These are phyloP conservation scores for Anser cygnoides DNA, from an alignment of 2,113 vertebrate genomes.

Conservation along the genomic window DNA sequence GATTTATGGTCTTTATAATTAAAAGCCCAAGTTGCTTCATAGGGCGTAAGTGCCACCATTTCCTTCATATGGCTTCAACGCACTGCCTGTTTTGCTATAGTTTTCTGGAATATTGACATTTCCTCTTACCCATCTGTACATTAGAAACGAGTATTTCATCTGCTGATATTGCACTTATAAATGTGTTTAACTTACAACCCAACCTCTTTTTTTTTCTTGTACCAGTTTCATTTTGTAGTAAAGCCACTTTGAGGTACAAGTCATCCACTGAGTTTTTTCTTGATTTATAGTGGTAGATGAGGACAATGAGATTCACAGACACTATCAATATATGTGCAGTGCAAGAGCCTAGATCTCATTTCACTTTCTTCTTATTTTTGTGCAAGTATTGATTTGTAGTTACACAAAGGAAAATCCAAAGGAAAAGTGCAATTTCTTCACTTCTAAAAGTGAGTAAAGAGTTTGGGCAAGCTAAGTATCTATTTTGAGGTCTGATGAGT, in stretches of 20 bases:
- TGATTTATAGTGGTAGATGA: neutral
- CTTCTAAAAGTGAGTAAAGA: neutral
- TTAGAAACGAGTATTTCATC: neutral
- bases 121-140: neutral
- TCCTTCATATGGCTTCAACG: neutral
- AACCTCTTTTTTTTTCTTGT: neutral
- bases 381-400: neutral
- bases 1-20: neutral
- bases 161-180: neutral
- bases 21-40: neutral
- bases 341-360: neutral
- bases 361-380: neutral
- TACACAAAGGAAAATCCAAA: neutral
- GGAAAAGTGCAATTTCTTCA: neutral
- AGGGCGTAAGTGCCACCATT: neutral
- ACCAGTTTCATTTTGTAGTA: neutral
- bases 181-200: neutral
- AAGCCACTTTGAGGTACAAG: neutral
- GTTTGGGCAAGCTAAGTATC: neutral
- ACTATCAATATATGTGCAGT: rapidly evolving
- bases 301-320: neutral
- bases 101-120: neutral
- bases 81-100: neutral
- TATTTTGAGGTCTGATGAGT: neutral
- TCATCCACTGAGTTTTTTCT: neutral